Conservation (phyloP, 2,888 invertebrate genomes). For the Meghimatium bilineatum region DNA sequence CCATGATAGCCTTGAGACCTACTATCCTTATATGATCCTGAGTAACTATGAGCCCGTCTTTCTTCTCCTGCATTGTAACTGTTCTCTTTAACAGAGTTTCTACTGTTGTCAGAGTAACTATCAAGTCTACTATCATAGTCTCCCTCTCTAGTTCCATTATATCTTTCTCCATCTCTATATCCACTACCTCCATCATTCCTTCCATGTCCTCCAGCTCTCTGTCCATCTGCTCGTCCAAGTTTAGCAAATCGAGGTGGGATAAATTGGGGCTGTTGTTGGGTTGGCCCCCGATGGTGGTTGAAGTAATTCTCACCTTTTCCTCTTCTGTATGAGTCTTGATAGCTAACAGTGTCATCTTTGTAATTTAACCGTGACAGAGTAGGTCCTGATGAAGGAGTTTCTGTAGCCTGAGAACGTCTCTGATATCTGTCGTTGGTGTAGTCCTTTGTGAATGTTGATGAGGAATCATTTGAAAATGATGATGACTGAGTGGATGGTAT, state of each 20-base stretch:
- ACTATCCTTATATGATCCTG: not conserved
- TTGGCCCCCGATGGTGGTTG: slow-evolving; percentile 11
- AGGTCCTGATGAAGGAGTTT: not conserved
- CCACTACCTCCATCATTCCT: slow-evolving; percentile 31
- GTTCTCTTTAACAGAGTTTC: slow-evolving; percentile 25
- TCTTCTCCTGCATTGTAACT: not conserved
- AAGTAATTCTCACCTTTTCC: slow-evolving; percentile 24
- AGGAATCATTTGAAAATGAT: not conserved
- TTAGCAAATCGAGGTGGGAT: slow-evolving; percentile 47
- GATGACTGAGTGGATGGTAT: not conserved
- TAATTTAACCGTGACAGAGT: not conserved
- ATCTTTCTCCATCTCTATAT: slow-evolving; percentile 33
- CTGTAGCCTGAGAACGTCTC: not conserved
- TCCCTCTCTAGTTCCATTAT: slow-evolving; percentile 23
- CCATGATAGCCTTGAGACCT: not conserved
- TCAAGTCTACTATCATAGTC: slow-evolving; percentile 33
- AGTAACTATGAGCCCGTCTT: not conserved
- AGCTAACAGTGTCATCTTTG: not conserved
- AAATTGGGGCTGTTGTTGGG: slow-evolving; percentile 22
- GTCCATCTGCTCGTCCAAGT: slow-evolving; percentile 32
- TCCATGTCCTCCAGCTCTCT: slow-evolving; percentile 27
- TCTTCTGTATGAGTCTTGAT: slow-evolving; percentile 10
- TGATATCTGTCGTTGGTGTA: not conserved
- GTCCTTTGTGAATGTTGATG: not conserved
- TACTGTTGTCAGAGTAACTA: slow-evolving; percentile 14